Evolutionary conservation across 2,113 vertebrate species (phyloP), one percentile per base, ranked within the genome.

Genomic region (Phalacrocorax pelagicus): DNA sequence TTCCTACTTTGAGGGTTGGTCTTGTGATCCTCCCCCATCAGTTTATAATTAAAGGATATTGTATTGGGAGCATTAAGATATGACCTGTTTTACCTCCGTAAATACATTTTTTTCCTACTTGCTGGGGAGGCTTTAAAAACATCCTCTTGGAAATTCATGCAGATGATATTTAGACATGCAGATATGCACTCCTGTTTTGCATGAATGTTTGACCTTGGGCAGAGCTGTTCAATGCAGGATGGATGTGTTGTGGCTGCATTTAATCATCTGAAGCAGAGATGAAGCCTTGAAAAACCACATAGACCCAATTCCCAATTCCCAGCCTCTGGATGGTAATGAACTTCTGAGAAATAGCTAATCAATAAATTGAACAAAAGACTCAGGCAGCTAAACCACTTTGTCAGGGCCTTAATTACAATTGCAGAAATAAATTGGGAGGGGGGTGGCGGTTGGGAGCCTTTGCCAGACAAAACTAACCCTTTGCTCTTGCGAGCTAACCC

Each of bases 311-410:
- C 95, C 91, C 97, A 92, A 75, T 94, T 97, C 81, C 95, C 95
- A 91, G 97, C 96, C 93, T 97, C 89, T 74, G 92, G 96, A 97
- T 94, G 96, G 96, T 97, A 98, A 98, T 98, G 97, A 98, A 97
- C 97, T 98, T 97, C 97, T 96, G 97, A 98, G 97, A 98, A 98
- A 98, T 94, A 96, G 97, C 98, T 97, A 97, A 98, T 98, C 98
- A 96, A 98, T 98, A 98, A 94, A 97, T 96, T 97, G 98, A 98
- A 97, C 97, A 97, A 97, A 97, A 97, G 97, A 91, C 94, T 88
- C 82, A 42, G 93, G 96, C 96, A 93, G 96, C 96, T 88, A 91
- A 95, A 93, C 94, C 95, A 97, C 95, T 98, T 97, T 91, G 80
- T 94, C 83, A 90, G 97, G 91, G 74, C 96, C 96, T 97, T 97